Conservation (phyloP, 2,113 vertebrate species). For the Salvelinus namaycush region DNA sequence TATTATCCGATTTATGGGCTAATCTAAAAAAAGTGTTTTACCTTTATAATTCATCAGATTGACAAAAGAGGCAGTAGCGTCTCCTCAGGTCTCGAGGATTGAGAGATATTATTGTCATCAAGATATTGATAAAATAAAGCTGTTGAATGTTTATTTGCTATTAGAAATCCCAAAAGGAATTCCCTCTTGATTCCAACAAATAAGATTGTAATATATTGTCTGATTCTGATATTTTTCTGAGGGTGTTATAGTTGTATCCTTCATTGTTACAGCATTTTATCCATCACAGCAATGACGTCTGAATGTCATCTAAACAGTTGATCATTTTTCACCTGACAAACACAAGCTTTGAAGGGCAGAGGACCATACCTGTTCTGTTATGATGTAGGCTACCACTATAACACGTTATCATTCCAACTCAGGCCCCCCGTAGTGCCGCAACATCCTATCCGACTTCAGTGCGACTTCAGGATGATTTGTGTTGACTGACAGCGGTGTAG, state of each 20-base stretch:
- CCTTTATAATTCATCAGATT: neutral
- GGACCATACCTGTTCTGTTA: constrained; percentile 46
- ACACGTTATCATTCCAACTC: constrained; percentile 12
- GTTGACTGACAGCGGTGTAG: neutral
- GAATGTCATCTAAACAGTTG: neutral
- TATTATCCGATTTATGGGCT: constrained; percentile 10
- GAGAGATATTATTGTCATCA: too few species aligned
- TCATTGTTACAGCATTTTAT: too few species aligned
- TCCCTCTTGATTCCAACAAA: neutral
- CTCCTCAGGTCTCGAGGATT: too few species aligned
- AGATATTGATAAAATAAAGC: too few species aligned
- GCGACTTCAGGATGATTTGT: constrained; percentile 18
- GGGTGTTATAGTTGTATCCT: too few species aligned
- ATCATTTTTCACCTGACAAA: neutral
- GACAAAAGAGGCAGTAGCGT: too few species aligned
- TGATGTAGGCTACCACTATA: constrained; percentile 2
- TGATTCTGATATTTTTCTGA: neutral
- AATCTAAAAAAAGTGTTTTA: neutral
- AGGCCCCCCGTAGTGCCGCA: constrained; percentile 11
- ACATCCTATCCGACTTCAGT: constrained; percentile 35
- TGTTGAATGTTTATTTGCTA: too few species aligned
- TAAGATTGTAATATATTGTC: neutral
- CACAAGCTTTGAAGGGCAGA: neutral
- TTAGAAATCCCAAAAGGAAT: neutral
- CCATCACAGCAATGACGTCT: too few species aligned